Conservation (phyloP, 2,888 invertebrate genomes). For the Boloria euphrosyne region DNA sequence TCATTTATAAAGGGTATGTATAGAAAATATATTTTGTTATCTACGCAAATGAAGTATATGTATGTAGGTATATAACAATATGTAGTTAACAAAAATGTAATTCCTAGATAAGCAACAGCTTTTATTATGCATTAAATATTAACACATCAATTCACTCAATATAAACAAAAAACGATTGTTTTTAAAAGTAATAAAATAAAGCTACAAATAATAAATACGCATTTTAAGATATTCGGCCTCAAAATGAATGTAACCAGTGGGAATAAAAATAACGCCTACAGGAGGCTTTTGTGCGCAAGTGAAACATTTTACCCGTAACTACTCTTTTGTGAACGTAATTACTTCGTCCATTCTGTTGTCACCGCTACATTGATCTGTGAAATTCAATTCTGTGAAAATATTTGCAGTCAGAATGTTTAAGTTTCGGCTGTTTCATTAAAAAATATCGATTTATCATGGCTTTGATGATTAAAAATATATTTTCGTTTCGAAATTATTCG, state of each 20-base stretch:
- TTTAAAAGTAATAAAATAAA: too few relatives aligned
- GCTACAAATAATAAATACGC: constrained; percentile 3
- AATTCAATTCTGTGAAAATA: constrained; percentile 31
- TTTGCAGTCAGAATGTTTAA: not conserved
- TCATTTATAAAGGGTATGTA: too few relatives aligned
- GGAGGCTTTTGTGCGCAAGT: constrained; percentile 29
- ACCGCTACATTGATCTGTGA: constrained; percentile 30
- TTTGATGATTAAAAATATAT: too few relatives aligned
- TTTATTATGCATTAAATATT: too few relatives aligned
- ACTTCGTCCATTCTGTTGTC: constrained; percentile 34
- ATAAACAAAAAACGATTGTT: too few relatives aligned
- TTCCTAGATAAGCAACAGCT: too few relatives aligned
- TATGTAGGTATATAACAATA: too few relatives aligned
- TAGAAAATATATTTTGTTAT: too few relatives aligned
- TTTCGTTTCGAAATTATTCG: too few relatives aligned
- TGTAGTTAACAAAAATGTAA: too few relatives aligned
- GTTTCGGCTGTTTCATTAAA: not conserved
- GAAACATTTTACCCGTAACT: constrained; percentile 31
- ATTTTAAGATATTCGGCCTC: constrained; percentile 4
- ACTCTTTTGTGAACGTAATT: constrained; percentile 38
- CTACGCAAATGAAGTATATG: too few relatives aligned
- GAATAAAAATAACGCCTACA: constrained; percentile 13
- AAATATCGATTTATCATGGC: not conserved
- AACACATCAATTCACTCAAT: too few relatives aligned
- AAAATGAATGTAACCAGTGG: constrained; percentile 3